Percentiles rank a stretch among this genome's conserved stretches.
Evolutionary conservation across 2,888 invertebrate genomes (phyloP).

Genomic region (Archaeoteleia sp.): DNA sequence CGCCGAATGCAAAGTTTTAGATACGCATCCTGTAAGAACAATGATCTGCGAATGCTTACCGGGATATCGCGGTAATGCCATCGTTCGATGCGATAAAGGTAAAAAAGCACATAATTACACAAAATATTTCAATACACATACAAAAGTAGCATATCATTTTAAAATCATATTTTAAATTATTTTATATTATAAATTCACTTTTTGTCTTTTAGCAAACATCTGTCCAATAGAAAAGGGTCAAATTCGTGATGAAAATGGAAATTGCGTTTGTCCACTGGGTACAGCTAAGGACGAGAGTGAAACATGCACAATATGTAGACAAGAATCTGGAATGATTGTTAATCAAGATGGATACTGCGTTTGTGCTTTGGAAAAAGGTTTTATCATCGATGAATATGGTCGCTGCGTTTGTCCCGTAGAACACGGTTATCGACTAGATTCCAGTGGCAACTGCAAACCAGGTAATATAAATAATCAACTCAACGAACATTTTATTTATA

Average conservation of each 20-base stretch:
- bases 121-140: too few relatives aligned
- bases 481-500: not conserved
- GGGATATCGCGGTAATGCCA: conserved; percentile 91
- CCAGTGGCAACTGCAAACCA: conserved; percentile 79
- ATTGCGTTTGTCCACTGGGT: conserved; percentile 85
- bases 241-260: conserved; percentile 80
- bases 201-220: conserved; percentile 75
- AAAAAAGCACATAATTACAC: too few relatives aligned
- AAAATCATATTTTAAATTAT: too few relatives aligned
- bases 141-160: too few relatives aligned
- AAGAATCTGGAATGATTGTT: conserved; percentile 83
- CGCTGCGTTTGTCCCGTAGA: conserved; percentile 85
- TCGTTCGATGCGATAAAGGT: conserved; percentile 88
- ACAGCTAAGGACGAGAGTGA: conserved; percentile 86
- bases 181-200: conserved; percentile 7
- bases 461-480: conserved; percentile 69
- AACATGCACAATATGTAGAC: conserved; percentile 84
- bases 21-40: conserved; percentile 89
- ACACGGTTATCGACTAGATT: conserved; percentile 80
- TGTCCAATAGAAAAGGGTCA: conserved; percentile 83
- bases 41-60: conserved; percentile 92
- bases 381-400: conserved; percentile 85
- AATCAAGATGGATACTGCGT: conserved; percentile 88
- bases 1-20: conserved; percentile 85
- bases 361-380: conserved; percentile 86